Base-by-base conservation (phyloP, 2,888 invertebrate genomes). In the Lasiommata megera region DNA sequence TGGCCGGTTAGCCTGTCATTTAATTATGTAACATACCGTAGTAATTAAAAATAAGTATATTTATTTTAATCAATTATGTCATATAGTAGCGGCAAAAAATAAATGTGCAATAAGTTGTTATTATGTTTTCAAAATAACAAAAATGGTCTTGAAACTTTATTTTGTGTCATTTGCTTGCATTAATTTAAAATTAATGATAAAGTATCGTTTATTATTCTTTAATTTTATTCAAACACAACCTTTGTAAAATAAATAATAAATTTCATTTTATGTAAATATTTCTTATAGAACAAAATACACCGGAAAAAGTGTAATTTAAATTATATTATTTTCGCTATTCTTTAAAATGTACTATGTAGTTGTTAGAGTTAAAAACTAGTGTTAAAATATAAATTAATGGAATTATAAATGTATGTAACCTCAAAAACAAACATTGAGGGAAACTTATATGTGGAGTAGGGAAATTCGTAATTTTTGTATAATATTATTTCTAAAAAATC, bases 381-480 rank as follows among this genome's bases (percentile, higher is more conserved):
- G 37, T 37, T 51, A 17, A 29, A 41, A 41, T n/a, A 51, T 40
- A 40, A 29, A 23, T n/a, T 12, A 40, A 40, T 14, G 18, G 41
- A 52, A 41, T 31, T 52, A 50, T 40, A 38, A 40, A 14, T 28
- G 14, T 40, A 52, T 11, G 38, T 40, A 6, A 12, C 17, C 40
- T 52, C 18, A 3, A 16, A 23, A 41, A 28, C 7, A 44, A 29
- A 28, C 12, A 7, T 51, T 28, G 28, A 51, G 37, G 37, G 23
- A 3, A 31, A 17, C 38, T 12, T 14, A 36, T 51, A n/a, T 41
- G 29, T 37, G 41, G 16, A 18, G 41, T 9, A 16, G 1, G 16
- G n/a, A 48, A 50, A 48, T 52, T 37, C 37, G 50, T 55, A 52
- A 50, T 56, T 53, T 53, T 43, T 63, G 56, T 64, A 64, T 63